phyloP scores from a whole-genome alignment of 2,888 invertebrate species.

The Elmis aenea region DNA sequence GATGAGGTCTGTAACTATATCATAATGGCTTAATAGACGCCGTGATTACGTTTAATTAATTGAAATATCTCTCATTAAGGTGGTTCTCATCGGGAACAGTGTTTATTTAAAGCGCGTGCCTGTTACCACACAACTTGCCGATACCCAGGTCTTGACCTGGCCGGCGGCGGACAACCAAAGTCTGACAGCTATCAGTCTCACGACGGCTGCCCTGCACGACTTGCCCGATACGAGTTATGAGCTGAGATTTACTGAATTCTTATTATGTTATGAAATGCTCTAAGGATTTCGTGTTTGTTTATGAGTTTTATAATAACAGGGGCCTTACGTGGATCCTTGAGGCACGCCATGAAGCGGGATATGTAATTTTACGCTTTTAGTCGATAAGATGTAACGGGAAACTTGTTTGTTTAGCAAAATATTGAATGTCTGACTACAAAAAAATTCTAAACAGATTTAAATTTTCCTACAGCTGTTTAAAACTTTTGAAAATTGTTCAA shows the following conservation, averaged over 20 bases:
- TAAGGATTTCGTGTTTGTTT: slow-evolving; percentile 18
- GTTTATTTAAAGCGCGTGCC: slow-evolving; percentile 23
- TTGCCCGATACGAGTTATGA: slow-evolving; percentile 8
- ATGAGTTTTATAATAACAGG: slow-evolving; percentile 17
- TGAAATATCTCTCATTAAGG: slow-evolving; percentile 10
- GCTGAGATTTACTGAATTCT: slow-evolving; percentile 6
- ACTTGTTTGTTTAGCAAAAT: slow-evolving; percentile 10
- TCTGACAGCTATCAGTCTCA: slow-evolving; percentile 34
- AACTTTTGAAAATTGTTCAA: no score
- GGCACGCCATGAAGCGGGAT: slow-evolving; percentile 7
- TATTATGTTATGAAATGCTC: slow-evolving; percentile 13
- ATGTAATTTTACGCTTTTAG: slow-evolving; percentile 9
- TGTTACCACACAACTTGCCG: slow-evolving; percentile 21
- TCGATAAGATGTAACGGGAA: slow-evolving; percentile 5
- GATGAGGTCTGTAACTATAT: slow-evolving; percentile 5
- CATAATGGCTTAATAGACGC: slow-evolving; percentile 10
- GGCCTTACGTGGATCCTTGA: slow-evolving; percentile 11
- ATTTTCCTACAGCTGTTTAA: no score
- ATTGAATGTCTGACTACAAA: no score
- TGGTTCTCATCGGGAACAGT: slow-evolving; percentile 9
- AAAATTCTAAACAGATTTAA: no score
- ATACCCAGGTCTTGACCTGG: slow-evolving; percentile 28
- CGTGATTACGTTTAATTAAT: slow-evolving; percentile 9
- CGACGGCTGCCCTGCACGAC: slow-evolving; percentile 22
- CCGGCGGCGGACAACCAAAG: slow-evolving; percentile 21